These are phyloP conservation scores for Acheta domesticus DNA, from an alignment of 2,888 invertebrate species.

Conservation along the genomic window DNA sequence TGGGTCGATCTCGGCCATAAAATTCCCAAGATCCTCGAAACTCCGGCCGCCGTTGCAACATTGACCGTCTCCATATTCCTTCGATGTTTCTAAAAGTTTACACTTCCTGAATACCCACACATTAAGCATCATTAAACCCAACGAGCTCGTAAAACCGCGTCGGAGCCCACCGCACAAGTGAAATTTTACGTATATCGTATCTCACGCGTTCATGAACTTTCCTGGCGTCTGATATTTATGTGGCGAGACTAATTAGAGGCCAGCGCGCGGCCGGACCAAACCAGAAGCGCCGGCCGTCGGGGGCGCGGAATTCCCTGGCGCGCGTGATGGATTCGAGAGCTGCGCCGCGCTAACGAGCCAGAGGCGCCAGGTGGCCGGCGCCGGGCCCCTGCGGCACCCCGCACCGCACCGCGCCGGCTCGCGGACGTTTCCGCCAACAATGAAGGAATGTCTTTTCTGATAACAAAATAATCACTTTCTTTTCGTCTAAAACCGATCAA, in stretches of 20 bases:
- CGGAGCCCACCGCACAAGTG: background rate
- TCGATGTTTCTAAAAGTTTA: constrained; percentile 11
- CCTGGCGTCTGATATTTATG: constrained; percentile 8
- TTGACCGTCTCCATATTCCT: background rate
- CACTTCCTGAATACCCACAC: constrained; percentile 9
- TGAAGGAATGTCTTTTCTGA: too few relatives aligned
- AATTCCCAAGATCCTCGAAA: background rate
- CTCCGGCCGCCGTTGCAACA: background rate
- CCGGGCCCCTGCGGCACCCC: background rate
- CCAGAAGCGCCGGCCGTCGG: background rate
- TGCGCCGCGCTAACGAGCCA: background rate
- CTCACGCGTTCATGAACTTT: constrained; percentile 5
- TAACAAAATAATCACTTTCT: too few relatives aligned
- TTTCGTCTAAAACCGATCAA: too few relatives aligned
- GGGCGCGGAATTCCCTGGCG: background rate
- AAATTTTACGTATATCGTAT: background rate
- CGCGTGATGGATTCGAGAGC: background rate
- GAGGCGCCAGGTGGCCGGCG: background rate
- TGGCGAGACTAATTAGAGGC: constrained; percentile 18
- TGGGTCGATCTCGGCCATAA: too few relatives aligned
- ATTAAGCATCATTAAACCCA: constrained; percentile 1
- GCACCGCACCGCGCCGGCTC: background rate
- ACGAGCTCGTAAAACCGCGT: background rate
- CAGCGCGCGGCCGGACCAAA: background rate
- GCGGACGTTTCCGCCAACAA: too few relatives aligned